Evolutionary conservation across 2,888 invertebrate genomes (phyloP).

Genomic region (Unio delphinus): DNA sequence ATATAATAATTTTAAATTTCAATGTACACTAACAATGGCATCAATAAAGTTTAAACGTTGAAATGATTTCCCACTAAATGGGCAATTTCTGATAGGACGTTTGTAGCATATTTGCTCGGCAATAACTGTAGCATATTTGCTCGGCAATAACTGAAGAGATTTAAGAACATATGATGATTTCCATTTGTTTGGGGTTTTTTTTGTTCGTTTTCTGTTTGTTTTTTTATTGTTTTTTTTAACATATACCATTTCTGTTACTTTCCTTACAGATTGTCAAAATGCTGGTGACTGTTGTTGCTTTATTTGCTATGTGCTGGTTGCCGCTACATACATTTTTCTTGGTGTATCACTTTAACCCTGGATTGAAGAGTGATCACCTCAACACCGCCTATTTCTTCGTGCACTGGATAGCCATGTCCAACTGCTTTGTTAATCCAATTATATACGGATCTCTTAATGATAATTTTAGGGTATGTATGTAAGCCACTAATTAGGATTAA

Average conservation of each 20-base stretch:
- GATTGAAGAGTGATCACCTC: conserved; percentile 14
- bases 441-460: conserved; percentile 65
- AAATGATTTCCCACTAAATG: too few species aligned
- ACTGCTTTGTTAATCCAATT: conserved; percentile 66
- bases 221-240: not conserved
- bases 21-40: too few species aligned
- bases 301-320: conserved; percentile 63
- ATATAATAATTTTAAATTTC: too few species aligned
- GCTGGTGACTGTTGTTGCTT: conserved; percentile 62
- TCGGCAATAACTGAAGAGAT: too few species aligned
- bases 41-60: too few species aligned
- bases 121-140: too few species aligned
- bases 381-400: conserved; percentile 33
- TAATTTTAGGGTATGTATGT: conserved; percentile 57
- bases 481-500: too few species aligned
- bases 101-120: too few species aligned
- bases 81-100: too few species aligned
- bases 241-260: not conserved
- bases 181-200: too few species aligned
- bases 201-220: too few species aligned
- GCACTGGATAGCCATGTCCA: conserved; percentile 68
- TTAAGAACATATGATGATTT: too few species aligned
- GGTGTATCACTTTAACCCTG: conserved; percentile 45
- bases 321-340: conserved; percentile 57
- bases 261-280: conserved; percentile 62